A percentile compares a stretch with the other conserved stretches of the same genome.
phyloP scores from a whole-genome alignment of 1,140 invertebrate genomes.

The Meloidogyne chitwoodi region DNA sequence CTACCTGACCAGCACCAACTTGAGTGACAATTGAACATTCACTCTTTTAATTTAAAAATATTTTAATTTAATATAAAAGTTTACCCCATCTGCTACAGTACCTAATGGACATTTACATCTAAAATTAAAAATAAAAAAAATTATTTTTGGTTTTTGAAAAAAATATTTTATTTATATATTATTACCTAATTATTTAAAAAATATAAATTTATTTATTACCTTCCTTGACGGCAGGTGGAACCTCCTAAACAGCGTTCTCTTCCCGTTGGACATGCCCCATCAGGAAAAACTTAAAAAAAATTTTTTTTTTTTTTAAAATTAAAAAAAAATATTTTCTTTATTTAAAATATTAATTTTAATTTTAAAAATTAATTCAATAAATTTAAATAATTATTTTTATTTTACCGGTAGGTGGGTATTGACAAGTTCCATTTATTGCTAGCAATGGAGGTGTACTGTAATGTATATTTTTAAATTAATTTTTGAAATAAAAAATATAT shows the following conservation, averaged over 20 bases:
- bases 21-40: slow-evolving; percentile 40
- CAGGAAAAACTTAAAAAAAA: slow-evolving; percentile 30
- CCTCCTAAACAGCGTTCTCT: slow-evolving; percentile 42
- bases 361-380: too few relatives aligned
- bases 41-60: background rate
- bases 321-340: background rate
- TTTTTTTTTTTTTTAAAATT: too few relatives aligned
- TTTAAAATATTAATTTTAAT: background rate
- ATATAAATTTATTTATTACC: background rate
- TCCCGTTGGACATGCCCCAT: slow-evolving; percentile 40
- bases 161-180: background rate
- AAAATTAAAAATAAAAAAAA: background rate
- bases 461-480: background rate
- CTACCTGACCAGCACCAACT: slow-evolving; percentile 30
- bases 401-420: slow-evolving; percentile 45
- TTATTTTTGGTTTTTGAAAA: background rate
- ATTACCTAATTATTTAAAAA: too few relatives aligned
- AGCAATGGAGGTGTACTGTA: slow-evolving; percentile 24
- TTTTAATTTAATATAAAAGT: background rate
- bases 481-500: background rate
- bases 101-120: slow-evolving; percentile 41
- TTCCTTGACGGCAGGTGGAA: slow-evolving; percentile 36
- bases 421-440: slow-evolving; percentile 44
- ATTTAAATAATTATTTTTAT: background rate
- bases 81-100: slow-evolving; percentile 33